phyloP scores from a whole-genome alignment of 2,113 vertebrate species.

The Corythoichthys intestinalis region DNA sequence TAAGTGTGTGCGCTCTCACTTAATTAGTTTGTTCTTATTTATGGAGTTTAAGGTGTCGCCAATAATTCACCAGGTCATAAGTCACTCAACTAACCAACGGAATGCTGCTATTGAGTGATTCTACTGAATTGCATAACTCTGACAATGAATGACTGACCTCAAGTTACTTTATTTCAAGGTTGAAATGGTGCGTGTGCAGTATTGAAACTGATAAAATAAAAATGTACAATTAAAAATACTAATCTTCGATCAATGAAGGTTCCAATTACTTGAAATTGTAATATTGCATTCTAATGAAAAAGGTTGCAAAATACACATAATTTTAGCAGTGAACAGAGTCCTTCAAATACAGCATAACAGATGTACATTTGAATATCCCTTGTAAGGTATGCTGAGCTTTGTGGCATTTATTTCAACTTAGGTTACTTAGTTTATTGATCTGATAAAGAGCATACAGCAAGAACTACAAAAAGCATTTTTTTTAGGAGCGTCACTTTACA shows the following conservation, averaged over 20 bases:
- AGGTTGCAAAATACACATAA: not conserved
- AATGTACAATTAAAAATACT: too few relatives aligned
- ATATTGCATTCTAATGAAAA: not conserved
- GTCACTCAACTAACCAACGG: conserved; percentile 9
- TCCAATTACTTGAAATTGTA: not conserved
- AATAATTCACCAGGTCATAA: conserved; percentile 18
- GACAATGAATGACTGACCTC: not conserved
- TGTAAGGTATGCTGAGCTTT: not conserved
- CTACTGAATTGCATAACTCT: not conserved
- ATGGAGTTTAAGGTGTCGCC: not conserved
- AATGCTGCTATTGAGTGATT: conserved; percentile 7
- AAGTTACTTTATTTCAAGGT: too few relatives aligned
- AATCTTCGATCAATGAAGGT: not conserved
- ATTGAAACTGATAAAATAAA: too few relatives aligned
- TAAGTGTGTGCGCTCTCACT: not conserved
- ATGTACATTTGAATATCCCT: not conserved
- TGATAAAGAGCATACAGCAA: not conserved
- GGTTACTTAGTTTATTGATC: not conserved
- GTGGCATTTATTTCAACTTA: not conserved
- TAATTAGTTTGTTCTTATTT: not conserved
- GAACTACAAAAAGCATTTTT: not conserved
- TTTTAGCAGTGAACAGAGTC: not conserved
- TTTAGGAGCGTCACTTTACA: not conserved
- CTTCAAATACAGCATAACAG: not conserved
- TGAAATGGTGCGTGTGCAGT: too few relatives aligned